These are phyloP conservation scores for Coracopsis vasa DNA, from an alignment of 2,113 vertebrate genomes.

Conservation along the genomic window DNA sequence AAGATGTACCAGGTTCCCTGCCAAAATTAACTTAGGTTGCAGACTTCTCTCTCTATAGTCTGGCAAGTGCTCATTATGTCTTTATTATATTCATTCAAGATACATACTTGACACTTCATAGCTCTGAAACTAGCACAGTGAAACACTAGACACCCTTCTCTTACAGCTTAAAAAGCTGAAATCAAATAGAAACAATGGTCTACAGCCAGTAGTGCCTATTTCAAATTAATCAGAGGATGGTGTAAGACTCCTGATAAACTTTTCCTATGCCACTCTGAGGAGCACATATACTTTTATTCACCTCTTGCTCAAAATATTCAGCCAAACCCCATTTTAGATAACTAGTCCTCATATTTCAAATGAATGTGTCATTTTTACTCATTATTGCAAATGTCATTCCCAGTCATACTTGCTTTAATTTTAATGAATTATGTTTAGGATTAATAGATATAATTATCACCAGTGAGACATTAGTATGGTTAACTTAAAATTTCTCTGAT, in stretches of 20 bases:
- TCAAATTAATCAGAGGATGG: not conserved
- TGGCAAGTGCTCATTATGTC: not conserved
- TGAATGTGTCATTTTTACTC: not conserved
- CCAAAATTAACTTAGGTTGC: not conserved
- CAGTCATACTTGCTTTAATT: not conserved
- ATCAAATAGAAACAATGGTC: not conserved
- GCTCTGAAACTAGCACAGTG: not conserved
- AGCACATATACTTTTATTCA: not conserved
- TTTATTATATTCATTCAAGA: not conserved
- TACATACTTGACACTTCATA: not conserved
- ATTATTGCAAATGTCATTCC: not conserved
- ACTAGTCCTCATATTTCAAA: not conserved
- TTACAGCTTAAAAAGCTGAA: not conserved
- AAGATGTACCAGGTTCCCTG: not conserved
- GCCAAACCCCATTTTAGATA: not conserved
- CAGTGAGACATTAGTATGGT: not conserved
- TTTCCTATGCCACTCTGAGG: not conserved
- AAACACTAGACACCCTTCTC: not conserved
- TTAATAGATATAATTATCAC: not conserved
- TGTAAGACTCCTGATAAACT: not conserved
- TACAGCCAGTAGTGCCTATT: not conserved
- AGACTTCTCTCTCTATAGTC: not conserved
- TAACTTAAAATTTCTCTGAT: not conserved
- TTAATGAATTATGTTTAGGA: not conserved
- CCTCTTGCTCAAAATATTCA: not conserved